Conservation (phyloP, 1,140 invertebrate genomes). For the Phymastichus coffea region DNA sequence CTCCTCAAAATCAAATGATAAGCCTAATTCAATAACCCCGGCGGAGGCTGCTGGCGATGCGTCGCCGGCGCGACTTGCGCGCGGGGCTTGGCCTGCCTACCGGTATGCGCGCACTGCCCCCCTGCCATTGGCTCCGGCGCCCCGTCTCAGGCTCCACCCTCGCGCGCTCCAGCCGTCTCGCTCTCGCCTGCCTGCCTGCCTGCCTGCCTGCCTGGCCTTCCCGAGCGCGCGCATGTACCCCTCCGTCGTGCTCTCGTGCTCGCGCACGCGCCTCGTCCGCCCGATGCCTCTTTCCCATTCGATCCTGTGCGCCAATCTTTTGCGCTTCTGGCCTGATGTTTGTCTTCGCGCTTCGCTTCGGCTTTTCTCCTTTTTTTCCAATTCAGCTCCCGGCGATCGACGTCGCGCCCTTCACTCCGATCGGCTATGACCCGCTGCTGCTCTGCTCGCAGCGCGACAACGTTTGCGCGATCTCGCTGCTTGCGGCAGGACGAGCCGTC, state of each 20-base stretch:
- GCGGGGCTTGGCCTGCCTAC: slow-evolving; percentile 25
- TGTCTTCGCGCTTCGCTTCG: not conserved
- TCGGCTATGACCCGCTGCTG: not conserved
- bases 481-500: not conserved
- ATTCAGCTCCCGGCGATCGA: not conserved
- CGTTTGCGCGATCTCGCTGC: not conserved
- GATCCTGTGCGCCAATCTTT: too few species aligned
- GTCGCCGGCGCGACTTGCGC: not conserved
- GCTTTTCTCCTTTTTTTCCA: not conserved
- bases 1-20: slow-evolving; percentile 72
- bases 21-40: slow-evolving; percentile 71
- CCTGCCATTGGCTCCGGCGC: not conserved
- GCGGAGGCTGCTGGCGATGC: slow-evolving; percentile 22
- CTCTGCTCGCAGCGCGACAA: not conserved
- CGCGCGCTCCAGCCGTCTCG: too few species aligned
- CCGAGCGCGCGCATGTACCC: not conserved
- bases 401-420: not conserved
- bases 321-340: not conserved
- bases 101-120: slow-evolving; percentile 21
- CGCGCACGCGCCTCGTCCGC: too few species aligned
- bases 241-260: not conserved
- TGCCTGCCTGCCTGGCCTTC: too few species aligned
- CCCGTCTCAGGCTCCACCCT: slow-evolving; percentile 7
- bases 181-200: too few species aligned
- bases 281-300: too few species aligned